Evolutionary conservation across 2,888 invertebrate species (phyloP).

Genomic region (Rhingia rostrata): DNA sequence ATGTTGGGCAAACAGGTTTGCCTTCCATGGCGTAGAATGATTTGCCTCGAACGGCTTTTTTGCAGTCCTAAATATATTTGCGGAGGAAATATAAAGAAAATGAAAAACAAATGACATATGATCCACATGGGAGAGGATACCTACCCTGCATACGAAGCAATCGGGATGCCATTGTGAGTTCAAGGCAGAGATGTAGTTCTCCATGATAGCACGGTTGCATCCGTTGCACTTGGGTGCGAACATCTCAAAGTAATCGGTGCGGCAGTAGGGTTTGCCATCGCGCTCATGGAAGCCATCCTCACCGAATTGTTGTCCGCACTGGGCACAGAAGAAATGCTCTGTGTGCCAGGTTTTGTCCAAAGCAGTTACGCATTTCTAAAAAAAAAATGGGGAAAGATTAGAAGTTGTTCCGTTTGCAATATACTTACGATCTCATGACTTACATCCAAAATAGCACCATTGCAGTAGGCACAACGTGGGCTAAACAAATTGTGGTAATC

Average conservation of each 20-base stretch:
- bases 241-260: conserved; percentile 97
- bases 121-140: conserved; percentile 78
- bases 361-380: conserved; percentile 99
- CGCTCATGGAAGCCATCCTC: conserved; percentile 99
- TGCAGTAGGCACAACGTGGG: conserved; percentile 99
- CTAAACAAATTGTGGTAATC: conserved; percentile 99
- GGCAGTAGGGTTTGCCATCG: conserved; percentile 97
- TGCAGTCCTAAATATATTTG: conserved; percentile 91
- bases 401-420: neutral
- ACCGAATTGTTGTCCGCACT: conserved; percentile 98
- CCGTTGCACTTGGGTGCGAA: conserved; percentile 99
- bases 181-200: conserved; percentile 98
- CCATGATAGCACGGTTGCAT: conserved; percentile 97
- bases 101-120: conserved; percentile 22
- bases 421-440: conserved; percentile 35
- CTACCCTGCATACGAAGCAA: conserved; percentile 99
- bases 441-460: conserved; percentile 99
- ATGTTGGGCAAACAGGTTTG: conserved; percentile 96
- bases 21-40: conserved; percentile 99
- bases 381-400: conserved; percentile 77
- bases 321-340: conserved; percentile 99
- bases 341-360: conserved; percentile 99
- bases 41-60: conserved; percentile 95
- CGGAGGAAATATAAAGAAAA: neutral
- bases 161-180: conserved; percentile 99